Conservation (phyloP, 2,888 invertebrate genomes). For the Electrophaes corylata region DNA sequence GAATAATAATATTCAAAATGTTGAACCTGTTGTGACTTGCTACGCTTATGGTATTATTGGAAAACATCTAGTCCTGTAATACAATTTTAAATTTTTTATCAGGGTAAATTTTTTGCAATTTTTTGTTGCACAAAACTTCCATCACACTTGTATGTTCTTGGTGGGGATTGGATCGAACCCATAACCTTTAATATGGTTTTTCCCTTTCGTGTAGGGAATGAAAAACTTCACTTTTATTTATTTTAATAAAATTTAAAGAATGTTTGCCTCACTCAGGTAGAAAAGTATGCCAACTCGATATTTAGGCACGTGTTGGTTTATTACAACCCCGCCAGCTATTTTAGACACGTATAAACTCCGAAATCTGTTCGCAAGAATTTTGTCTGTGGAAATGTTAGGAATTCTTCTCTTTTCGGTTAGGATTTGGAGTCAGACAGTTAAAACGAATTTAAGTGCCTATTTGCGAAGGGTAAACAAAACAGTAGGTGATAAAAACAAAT, state of each 20-base stretch:
- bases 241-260: not conserved
- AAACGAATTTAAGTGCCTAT: slow-evolving; percentile 25
- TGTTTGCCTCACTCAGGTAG: not conserved
- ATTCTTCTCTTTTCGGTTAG: slow-evolving; percentile 22
- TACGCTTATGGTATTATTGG: no score
- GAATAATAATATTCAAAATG: no score
- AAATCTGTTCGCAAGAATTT: slow-evolving; percentile 29
- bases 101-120: no score
- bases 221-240: not conserved
- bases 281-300: slow-evolving; percentile 5
- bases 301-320: slow-evolving; percentile 14
- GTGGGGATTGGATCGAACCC: no score
- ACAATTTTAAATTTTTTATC: no score
- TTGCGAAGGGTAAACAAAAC: slow-evolving; percentile 18
- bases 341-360: slow-evolving; percentile 21
- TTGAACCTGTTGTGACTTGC: no score
- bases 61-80: no score
- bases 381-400: slow-evolving; percentile 8
- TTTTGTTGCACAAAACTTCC: no score
- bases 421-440: slow-evolving; percentile 22
- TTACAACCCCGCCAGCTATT: slow-evolving; percentile 1
- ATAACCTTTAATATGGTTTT: no score
- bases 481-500: slow-evolving; percentile 13
- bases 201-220: no score
- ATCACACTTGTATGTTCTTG: not conserved